Evolutionary conservation across 2,113 vertebrate genomes (phyloP).

Genomic region (Arizona elegans): DNA sequence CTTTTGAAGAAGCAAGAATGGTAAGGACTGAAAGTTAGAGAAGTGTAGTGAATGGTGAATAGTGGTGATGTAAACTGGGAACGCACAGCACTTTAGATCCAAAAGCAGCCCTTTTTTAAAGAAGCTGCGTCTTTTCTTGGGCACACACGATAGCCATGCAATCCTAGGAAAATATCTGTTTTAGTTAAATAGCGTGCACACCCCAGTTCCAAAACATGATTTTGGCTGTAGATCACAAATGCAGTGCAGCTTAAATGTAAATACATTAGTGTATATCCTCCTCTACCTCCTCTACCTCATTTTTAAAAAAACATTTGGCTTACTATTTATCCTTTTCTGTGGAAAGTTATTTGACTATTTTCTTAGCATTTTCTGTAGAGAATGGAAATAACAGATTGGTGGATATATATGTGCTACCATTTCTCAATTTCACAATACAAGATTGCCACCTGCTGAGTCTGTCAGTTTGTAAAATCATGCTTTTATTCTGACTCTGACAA

Average conservation of each 20-base stretch:
- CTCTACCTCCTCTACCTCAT: neutral
- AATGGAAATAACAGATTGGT: neutral
- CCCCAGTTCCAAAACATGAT: neutral
- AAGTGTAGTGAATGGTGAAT: neutral
- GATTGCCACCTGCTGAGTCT: constrained; percentile 55
- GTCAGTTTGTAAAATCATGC: neutral
- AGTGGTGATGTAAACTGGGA: neutral
- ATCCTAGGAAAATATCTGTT: neutral
- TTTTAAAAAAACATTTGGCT: neutral
- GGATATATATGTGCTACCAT: neutral
- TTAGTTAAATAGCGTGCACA: neutral
- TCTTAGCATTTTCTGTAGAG: neutral
- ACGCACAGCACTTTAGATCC: neutral
- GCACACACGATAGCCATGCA: neutral
- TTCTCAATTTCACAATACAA: constrained; percentile 23
- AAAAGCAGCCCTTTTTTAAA: neutral
- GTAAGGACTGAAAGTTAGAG: neutral
- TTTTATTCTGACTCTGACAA: neutral
- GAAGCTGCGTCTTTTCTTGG: neutral
- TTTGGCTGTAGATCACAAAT: neutral
- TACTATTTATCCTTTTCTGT: neutral
- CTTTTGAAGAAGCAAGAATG: neutral
- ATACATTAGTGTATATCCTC: neutral
- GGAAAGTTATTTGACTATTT: neutral
- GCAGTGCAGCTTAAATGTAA: neutral